Percentiles rank a stretch among this genome's conserved stretches.
phyloP scores from a whole-genome alignment of 2,888 invertebrate genomes.

The Druceiella hillmani region DNA sequence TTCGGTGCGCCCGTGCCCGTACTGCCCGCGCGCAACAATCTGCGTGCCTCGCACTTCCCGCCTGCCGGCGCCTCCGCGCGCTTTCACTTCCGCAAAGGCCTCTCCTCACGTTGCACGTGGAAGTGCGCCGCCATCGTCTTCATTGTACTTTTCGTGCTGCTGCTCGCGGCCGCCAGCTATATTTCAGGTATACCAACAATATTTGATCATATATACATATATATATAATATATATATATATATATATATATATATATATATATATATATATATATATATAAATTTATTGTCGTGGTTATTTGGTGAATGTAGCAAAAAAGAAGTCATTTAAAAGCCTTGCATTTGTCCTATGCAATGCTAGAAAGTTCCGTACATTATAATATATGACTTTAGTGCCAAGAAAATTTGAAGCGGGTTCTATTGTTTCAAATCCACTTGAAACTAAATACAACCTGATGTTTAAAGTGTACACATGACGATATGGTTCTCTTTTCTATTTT shows the following conservation, averaged over 20 bases:
- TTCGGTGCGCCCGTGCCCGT: slow-evolving; percentile 68
- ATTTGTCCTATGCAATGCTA: too few species aligned
- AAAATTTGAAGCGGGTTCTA: too few species aligned
- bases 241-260: not conserved
- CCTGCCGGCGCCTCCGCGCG: slow-evolving; percentile 64
- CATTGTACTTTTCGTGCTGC: slow-evolving; percentile 75
- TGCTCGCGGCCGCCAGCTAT: slow-evolving; percentile 79
- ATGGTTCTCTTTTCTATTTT: too few species aligned
- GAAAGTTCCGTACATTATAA: too few species aligned
- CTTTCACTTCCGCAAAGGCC: slow-evolving; percentile 83
- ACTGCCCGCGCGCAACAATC: slow-evolving; percentile 68
- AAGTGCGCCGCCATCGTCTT: slow-evolving; percentile 87
- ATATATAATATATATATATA: slow-evolving; percentile 15
- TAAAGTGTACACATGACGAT: too few species aligned
- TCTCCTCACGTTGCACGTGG: slow-evolving; percentile 85
- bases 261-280: not conserved
- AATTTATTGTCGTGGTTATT: too few species aligned
- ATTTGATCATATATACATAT: too few species aligned
- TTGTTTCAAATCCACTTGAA: too few species aligned
- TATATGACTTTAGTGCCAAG: too few species aligned
- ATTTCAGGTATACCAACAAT: slow-evolving; percentile 85
- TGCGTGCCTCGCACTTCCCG: slow-evolving; percentile 69
- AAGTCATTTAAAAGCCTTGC: too few species aligned
- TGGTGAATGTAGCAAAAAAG: not conserved
- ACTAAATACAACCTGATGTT: too few species aligned